A percentile compares a stretch with the other conserved stretches of the same genome.
phyloP scores from a whole-genome alignment of 2,113 vertebrate species.

The Etheostoma spectabile region DNA sequence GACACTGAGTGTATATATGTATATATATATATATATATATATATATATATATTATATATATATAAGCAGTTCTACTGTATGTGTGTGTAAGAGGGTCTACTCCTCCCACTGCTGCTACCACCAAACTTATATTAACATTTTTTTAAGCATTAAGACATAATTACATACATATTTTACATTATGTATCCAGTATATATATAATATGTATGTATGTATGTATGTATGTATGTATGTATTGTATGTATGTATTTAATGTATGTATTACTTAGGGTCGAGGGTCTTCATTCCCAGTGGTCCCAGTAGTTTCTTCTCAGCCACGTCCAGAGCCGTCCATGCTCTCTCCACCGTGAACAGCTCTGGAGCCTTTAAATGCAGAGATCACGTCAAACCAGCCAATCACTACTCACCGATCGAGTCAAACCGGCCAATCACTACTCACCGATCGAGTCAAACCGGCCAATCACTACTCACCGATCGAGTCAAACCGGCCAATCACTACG shows the following conservation, averaged over 20 bases:
- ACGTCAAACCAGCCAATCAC: neutral
- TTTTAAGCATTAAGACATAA: neutral
- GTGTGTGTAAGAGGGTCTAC: too few species aligned
- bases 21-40: too few species aligned
- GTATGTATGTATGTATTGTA: too few species aligned
- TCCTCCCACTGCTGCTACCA: neutral
- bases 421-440: neutral
- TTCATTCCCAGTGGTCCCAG: constrained; percentile 97
- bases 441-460: neutral
- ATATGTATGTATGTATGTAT: too few species aligned
- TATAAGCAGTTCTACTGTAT: neutral
- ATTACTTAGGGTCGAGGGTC: constrained; percentile 95
- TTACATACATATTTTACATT: too few species aligned
- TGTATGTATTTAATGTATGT: too few species aligned
- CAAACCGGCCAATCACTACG: neutral
- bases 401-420: neutral
- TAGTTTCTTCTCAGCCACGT: constrained; percentile 90
- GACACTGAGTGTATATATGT: too few species aligned
- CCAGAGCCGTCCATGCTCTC: constrained; percentile 92
- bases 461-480: neutral
- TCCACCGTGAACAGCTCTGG: constrained; percentile 92
- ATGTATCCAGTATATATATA: too few species aligned
- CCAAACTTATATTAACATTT: neutral
- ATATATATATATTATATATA: too few species aligned
- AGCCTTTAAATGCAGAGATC: constrained; percentile 80